A percentile compares a stretch with the other conserved stretches of the same genome.
Evolutionary conservation across 2,888 invertebrate genomes (phyloP).

Genomic region (Sussaba pulchella): DNA sequence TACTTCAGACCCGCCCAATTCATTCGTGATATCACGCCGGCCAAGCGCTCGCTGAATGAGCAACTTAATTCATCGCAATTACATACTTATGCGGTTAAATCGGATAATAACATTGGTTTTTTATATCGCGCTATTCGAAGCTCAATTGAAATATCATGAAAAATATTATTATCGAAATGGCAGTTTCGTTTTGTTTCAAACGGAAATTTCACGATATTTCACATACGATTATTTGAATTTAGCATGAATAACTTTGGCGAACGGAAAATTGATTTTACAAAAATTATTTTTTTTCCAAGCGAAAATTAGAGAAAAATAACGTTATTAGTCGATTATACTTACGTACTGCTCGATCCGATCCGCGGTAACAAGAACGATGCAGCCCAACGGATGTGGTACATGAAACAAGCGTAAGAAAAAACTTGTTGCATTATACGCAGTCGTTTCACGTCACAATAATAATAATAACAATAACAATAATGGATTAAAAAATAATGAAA

Average conservation of each 20-base stretch:
- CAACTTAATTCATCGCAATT: slow-evolving; percentile 46
- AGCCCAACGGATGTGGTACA: slow-evolving; percentile 66
- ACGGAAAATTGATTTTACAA: not conserved
- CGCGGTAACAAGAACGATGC: slow-evolving; percentile 46
- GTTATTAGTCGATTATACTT: slow-evolving; percentile 70
- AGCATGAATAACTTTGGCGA: no score
- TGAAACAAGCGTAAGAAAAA: slow-evolving; percentile 74
- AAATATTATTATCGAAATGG: no score
- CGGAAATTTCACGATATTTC: no score
- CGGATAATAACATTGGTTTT: no score
- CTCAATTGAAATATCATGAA: no score
- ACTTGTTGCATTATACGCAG: slow-evolving; percentile 42
- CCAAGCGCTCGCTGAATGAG: slow-evolving; percentile 38
- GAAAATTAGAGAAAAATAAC: not conserved
- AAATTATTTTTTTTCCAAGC: not conserved
- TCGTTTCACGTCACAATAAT: slow-evolving; percentile 32
- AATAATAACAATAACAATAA: slow-evolving; percentile 26
- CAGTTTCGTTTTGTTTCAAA: no score
- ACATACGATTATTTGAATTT: no score
- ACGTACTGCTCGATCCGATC: slow-evolving; percentile 73
- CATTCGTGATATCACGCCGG: slow-evolving; percentile 37
- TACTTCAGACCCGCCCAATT: slow-evolving; percentile 29
- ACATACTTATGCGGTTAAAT: not conserved
- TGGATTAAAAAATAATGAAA: not conserved
- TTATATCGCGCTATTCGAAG: no score